A percentile compares a stretch with the other conserved stretches of the same genome.
Conservation (phyloP, 2,797 vertebrate genomes). For the Eleutherodactylus coqui region DNA sequence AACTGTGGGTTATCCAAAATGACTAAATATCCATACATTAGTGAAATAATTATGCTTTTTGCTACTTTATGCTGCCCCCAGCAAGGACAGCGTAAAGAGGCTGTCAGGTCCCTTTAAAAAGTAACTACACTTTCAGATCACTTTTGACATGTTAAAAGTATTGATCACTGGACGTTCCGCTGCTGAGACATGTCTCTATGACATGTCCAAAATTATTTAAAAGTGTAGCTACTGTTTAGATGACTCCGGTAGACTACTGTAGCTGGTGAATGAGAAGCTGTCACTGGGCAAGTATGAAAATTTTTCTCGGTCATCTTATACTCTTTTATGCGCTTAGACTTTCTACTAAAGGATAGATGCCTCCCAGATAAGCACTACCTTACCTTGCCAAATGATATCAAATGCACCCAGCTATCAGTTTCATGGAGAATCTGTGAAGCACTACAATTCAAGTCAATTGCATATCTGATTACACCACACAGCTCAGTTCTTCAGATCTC, state of each 20-base stretch:
- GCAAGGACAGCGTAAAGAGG: too few species aligned
- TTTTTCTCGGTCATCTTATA: not conserved
- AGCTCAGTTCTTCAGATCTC: not conserved
- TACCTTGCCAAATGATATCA: slow-evolving; percentile 4
- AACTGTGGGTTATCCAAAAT: too few species aligned
- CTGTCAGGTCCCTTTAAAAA: too few species aligned
- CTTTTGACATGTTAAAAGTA: too few species aligned
- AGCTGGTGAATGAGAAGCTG: not conserved
- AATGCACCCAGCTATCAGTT: slow-evolving; percentile 28
- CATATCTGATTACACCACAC: not conserved
- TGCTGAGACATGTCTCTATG: too few species aligned
- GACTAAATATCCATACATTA: too few species aligned
- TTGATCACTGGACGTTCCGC: too few species aligned
- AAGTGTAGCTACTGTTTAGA: too few species aligned
- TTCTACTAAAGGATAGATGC: not conserved
- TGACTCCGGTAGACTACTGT: not conserved
- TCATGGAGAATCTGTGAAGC: slow-evolving; percentile 18
- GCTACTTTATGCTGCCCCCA: too few species aligned
- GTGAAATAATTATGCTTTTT: too few species aligned
- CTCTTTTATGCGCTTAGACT: not conserved
- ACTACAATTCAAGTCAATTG: slow-evolving; percentile 6
- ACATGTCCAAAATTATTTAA: too few species aligned
- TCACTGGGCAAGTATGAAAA: not conserved
- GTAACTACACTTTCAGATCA: too few species aligned
- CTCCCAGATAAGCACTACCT: not conserved